Conservation (phyloP, 2,888 invertebrate species). For the Galeopsomyia nigrocyanea region DNA sequence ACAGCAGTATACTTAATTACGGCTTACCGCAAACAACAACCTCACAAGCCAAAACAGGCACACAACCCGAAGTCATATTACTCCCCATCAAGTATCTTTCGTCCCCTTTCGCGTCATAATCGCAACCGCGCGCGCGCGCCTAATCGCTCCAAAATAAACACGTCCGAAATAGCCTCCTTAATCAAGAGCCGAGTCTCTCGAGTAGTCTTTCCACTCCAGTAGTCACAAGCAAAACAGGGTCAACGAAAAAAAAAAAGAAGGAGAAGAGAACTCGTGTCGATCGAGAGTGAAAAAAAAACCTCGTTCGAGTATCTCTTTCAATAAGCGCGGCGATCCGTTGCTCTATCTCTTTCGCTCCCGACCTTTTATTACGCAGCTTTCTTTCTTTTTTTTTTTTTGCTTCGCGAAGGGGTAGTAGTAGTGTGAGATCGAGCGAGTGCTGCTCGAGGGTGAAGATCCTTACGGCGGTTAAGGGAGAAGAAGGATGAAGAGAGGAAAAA, state of each 20-base stretch:
- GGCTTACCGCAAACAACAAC: no score
- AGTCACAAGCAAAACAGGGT: slow-evolving; percentile 8
- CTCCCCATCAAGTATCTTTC: neutral
- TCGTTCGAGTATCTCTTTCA: slow-evolving; percentile 64
- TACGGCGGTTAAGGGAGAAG: slow-evolving; percentile 17
- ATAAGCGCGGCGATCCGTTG: slow-evolving; percentile 64
- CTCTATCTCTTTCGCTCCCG: slow-evolving; percentile 53
- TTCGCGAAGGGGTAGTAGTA: slow-evolving; percentile 33
- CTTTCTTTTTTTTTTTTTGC: no score
- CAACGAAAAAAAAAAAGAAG: slow-evolving; percentile 12
- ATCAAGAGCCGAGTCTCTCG: slow-evolving; percentile 10
- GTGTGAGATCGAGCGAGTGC: slow-evolving; percentile 20
- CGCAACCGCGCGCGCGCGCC: neutral
- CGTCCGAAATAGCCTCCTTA: slow-evolving; percentile 32
- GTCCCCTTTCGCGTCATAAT: neutral
- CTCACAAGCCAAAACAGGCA: no score
- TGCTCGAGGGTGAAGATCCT: slow-evolving; percentile 37
- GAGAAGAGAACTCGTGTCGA: slow-evolving; percentile 6
- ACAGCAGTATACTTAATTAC: no score
- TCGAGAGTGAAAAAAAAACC: neutral
- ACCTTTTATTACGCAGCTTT: slow-evolving; percentile 63
- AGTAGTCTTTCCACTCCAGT: slow-evolving; percentile 21
- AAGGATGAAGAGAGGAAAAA: slow-evolving; percentile 18
- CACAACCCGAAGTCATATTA: no score
- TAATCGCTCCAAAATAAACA: slow-evolving; percentile 33